Conservation (phyloP, 2,113 vertebrate genomes). For the Gasterosteus aculeatus region DNA sequence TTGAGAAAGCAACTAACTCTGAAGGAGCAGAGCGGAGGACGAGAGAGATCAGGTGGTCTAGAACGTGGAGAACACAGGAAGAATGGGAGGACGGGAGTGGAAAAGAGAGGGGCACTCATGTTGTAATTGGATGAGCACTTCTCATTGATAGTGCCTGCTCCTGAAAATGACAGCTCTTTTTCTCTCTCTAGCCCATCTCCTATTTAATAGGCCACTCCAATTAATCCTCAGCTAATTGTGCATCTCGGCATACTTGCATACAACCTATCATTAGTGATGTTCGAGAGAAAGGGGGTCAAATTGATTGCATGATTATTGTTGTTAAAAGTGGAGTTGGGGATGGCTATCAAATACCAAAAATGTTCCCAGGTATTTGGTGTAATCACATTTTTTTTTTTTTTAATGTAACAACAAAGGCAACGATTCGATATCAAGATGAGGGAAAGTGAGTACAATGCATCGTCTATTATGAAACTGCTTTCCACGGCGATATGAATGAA, state of each 20-base stretch:
- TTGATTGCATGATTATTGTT: conserved; percentile 34
- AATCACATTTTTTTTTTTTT: neutral
- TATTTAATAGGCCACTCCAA: conserved; percentile 52
- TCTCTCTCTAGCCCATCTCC: conserved; percentile 35
- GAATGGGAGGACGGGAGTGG: conserved; percentile 8
- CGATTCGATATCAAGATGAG: neutral
- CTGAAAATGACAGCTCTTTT: conserved; percentile 68
- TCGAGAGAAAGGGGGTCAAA: conserved; percentile 9
- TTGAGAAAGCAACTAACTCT: conserved; percentile 31
- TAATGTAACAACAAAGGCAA: too few relatives aligned
- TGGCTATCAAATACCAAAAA: neutral
- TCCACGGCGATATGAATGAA: conserved; percentile 7
- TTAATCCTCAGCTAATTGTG: conserved; percentile 25
- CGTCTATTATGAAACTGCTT: conserved; percentile 26
- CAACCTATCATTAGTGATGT: conserved; percentile 19
- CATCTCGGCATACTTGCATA: conserved; percentile 31
- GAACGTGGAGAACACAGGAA: conserved; percentile 34
- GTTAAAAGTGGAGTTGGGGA: neutral
- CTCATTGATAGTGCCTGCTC: conserved; percentile 52
- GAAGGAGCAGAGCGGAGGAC: conserved; percentile 22
- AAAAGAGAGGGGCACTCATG: conserved; percentile 45
- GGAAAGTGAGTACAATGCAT: neutral
- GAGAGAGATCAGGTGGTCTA: conserved; percentile 47
- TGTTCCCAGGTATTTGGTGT: neutral
- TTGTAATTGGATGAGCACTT: conserved; percentile 71